Evolutionary conservation across 2,888 invertebrate species (phyloP).

Genomic region (Phengaris alcon): DNA sequence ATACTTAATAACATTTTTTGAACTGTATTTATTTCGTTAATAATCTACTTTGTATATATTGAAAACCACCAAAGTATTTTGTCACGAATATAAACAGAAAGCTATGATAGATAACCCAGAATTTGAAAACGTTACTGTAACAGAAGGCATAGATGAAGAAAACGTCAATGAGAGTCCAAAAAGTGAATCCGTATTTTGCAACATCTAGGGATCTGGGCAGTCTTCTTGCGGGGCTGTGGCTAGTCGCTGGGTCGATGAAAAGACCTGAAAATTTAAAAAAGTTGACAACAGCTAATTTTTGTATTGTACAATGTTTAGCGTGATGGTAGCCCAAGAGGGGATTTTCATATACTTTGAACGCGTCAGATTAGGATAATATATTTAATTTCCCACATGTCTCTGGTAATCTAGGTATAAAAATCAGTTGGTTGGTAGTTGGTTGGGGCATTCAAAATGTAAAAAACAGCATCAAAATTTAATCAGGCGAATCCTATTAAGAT

Average conservation of each 20-base stretch:
- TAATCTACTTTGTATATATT: slow-evolving; percentile 78
- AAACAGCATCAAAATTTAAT: no score
- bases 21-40: slow-evolving; percentile 41
- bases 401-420: no score
- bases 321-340: no score
- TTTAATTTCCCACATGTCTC: no score
- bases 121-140: slow-evolving; percentile 66
- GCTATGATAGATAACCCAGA: slow-evolving; percentile 77
- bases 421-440: no score
- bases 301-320: no score
- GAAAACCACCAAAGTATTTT: slow-evolving; percentile 79
- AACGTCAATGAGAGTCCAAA: slow-evolving; percentile 82
- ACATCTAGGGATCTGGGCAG: slow-evolving; percentile 50
- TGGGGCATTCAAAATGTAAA: no score
- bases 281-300: not conserved
- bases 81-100: slow-evolving; percentile 77
- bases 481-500: no score
- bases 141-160: slow-evolving; percentile 68
- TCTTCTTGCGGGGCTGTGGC: slow-evolving; percentile 50
- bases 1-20: no score
- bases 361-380: no score
- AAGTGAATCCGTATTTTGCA: slow-evolving; percentile 76
- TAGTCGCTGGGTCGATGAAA: slow-evolving; percentile 56
- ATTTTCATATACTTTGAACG: no score
- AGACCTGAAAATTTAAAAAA: slow-evolving; percentile 51